Evolutionary conservation across 2,888 invertebrate genomes (phyloP).

Genomic region (Rhingia campestris): DNA sequence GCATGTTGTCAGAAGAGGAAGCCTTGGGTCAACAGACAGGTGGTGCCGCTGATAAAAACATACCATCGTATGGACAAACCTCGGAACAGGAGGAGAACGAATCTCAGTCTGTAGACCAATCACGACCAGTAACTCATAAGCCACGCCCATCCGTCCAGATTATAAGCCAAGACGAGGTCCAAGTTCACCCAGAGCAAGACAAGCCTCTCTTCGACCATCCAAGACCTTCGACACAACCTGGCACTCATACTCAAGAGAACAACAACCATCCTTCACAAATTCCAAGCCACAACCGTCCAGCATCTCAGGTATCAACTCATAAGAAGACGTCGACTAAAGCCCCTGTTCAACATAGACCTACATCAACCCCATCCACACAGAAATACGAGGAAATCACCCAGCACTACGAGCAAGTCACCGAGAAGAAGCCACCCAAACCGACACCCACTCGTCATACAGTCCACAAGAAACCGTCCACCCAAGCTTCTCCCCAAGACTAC

Average conservation of each 20-base stretch:
- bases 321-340: too few relatives aligned
- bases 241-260: conserved; percentile 24
- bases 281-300: conserved; percentile 25
- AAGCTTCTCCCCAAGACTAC: conserved; percentile 30
- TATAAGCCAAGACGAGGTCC: neutral
- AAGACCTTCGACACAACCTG: conserved; percentile 24
- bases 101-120: conserved; percentile 69
- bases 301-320: conserved; percentile 1
- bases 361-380: neutral
- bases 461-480: neutral
- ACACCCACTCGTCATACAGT: neutral
- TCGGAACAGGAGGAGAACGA: neutral
- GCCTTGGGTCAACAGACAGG: conserved; percentile 58
- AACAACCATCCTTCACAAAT: neutral
- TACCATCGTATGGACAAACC: conserved; percentile 31
- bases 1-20: conserved; percentile 72
- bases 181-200: neutral
- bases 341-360: too few relatives aligned
- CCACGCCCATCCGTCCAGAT: neutral
- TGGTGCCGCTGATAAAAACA: conserved; percentile 22
- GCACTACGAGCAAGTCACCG: conserved; percentile 22
- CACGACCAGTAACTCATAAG: conserved; percentile 38
- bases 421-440: neutral
- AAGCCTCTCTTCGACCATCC: neutral
- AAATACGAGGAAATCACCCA: conserved; percentile 44